phyloP scores from a whole-genome alignment of 2,113 vertebrate genomes.

The Acanthisitta chloris region DNA sequence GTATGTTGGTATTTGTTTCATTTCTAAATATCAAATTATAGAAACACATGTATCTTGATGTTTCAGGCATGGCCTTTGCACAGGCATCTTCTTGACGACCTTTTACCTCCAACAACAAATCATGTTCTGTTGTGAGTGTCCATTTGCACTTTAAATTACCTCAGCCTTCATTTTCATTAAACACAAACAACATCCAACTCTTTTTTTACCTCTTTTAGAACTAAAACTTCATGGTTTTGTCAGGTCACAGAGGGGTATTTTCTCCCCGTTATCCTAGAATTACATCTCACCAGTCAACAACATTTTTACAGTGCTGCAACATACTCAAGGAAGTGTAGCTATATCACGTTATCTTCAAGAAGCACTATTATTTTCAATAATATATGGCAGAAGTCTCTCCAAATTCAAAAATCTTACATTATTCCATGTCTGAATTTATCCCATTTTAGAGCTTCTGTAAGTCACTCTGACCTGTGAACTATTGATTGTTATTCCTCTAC shows the following conservation, averaged over 20 bases:
- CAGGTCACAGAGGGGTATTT: background rate
- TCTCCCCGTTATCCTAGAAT: background rate
- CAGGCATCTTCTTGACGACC: background rate
- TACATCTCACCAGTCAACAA: rapidly evolving
- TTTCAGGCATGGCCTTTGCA: background rate
- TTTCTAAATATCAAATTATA: background rate
- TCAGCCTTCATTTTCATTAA: background rate
- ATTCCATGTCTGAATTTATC: background rate
- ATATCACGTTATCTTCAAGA: rapidly evolving
- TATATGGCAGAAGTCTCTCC: background rate
- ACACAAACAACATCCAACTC: background rate
- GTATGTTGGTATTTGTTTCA: background rate
- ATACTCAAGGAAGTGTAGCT: background rate
- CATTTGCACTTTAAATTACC: background rate
- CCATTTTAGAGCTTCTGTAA: background rate
- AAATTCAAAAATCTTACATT: background rate
- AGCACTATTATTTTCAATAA: background rate
- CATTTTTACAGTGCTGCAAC: background rate
- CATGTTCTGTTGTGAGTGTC: background rate
- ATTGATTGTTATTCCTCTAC: background rate
- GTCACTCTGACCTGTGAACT: background rate
- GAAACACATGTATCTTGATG: background rate
- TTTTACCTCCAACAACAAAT: background rate
- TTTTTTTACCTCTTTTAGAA: background rate
- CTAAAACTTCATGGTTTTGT: background rate